phyloP scores from a whole-genome alignment of 1,140 invertebrate species.

The Thereuonema tuberculata region DNA sequence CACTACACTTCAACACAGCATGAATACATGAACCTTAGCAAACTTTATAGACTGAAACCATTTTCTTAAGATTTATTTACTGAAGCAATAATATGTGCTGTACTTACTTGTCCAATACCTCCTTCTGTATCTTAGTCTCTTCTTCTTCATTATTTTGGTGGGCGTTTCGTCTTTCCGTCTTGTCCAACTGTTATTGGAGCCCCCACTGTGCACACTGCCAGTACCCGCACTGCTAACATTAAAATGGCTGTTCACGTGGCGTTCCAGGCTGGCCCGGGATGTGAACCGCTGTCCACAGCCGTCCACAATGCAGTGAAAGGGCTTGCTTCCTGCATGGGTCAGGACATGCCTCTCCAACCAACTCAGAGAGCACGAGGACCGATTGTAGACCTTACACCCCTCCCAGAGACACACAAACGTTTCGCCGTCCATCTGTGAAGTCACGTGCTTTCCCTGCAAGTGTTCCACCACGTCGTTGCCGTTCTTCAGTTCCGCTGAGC shows the following conservation, averaged over 20 bases:
- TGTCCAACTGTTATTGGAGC: conserved; percentile 23
- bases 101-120: conserved; percentile 41
- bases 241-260: conserved; percentile 90
- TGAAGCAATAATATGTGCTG: too few species aligned
- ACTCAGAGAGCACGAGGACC: conserved; percentile 71
- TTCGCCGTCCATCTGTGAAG: conserved; percentile 57
- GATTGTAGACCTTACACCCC: conserved; percentile 87
- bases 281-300: conserved; percentile 80
- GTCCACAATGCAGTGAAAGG: conserved; percentile 88
- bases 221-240: conserved; percentile 31
- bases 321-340: conserved; percentile 82
- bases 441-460: conserved; percentile 61
- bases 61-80: too few species aligned
- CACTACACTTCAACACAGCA: too few species aligned
- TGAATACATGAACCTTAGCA: too few species aligned
- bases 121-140: conserved; percentile 62
- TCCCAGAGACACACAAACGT: conserved; percentile 82
- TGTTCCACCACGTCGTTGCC: conserved; percentile 2
- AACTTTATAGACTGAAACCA: too few species aligned
- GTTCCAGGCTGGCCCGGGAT: conserved; percentile 72
- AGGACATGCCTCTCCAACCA: conserved; percentile 89
- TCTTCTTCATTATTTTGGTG: conserved; percentile 62
- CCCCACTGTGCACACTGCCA: conserved; percentile 15
- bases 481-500: neutral
- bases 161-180: conserved; percentile 38